Percentiles rank a stretch among this genome's conserved stretches.
These are phyloP conservation scores for Caenorhabditis remanei DNA, from an alignment of 1,140 invertebrate genomes.

Conservation along the genomic window DNA sequence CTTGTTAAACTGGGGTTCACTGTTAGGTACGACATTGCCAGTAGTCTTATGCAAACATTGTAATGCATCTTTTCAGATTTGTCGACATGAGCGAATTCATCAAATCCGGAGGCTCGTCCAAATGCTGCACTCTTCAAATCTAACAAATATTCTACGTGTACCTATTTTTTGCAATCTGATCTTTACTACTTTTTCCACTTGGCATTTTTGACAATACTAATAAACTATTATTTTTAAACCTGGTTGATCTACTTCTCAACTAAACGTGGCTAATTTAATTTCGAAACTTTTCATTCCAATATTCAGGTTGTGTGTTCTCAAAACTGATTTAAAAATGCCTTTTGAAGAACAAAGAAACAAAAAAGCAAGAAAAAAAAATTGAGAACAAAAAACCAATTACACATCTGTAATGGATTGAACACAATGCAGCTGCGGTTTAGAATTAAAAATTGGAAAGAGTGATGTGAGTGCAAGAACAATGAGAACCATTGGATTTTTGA, in stretches of 20 bases:
- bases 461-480: not conserved
- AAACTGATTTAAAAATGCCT: no score
- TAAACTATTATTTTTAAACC: slow-evolving; percentile 40
- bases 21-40: slow-evolving; percentile 26
- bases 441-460: not conserved
- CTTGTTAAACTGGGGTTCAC: slow-evolving; percentile 72
- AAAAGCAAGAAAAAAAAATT: not conserved
- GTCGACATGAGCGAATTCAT: slow-evolving; percentile 78
- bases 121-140: slow-evolving; percentile 75
- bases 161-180: not conserved
- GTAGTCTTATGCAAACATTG: not conserved
- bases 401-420: slow-evolving; percentile 44
- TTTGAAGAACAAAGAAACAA: not conserved
- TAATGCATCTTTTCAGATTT: slow-evolving; percentile 63
- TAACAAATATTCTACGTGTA: slow-evolving; percentile 11
- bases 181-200: not conserved
- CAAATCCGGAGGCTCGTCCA: slow-evolving; percentile 75
- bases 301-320: no score
- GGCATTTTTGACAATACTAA: not conserved
- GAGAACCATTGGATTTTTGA: not conserved
- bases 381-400: slow-evolving; percentile 3
- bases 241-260: no score
- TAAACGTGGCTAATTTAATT: no score
- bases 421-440: not conserved
- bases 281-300: no score